These are phyloP conservation scores for Silurus aristotelis DNA, from an alignment of 2,797 vertebrate species.

Conservation along the genomic window DNA sequence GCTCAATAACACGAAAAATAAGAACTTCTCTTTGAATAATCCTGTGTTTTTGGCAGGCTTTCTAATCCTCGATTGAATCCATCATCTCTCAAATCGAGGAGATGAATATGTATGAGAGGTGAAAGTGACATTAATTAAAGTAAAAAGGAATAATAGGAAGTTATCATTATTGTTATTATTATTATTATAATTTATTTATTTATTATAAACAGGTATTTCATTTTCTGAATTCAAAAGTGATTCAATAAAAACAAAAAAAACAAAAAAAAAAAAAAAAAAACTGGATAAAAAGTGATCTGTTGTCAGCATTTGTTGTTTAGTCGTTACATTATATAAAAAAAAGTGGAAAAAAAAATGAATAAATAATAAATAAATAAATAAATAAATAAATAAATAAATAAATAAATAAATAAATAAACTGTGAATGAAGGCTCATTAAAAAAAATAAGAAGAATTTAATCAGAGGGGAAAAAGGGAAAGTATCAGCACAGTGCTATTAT, in stretches of 20 bases:
- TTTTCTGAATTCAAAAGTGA: background rate
- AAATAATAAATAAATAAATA: background rate
- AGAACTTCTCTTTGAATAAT: background rate
- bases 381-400: too few species aligned
- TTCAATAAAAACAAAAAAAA: background rate
- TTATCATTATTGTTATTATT: background rate
- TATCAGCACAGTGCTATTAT: too few species aligned
- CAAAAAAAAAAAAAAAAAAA: background rate
- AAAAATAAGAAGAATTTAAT: background rate
- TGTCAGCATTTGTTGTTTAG: background rate
- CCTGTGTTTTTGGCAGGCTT: background rate
- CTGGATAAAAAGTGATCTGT: too few species aligned
- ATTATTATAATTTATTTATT: background rate
- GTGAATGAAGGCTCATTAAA: background rate
- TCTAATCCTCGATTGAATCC: slow-evolving; percentile 3
- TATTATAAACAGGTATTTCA: background rate
- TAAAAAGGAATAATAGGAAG: background rate
- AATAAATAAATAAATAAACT: background rate
- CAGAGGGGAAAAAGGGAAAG: too few species aligned
- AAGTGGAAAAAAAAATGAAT: background rate
- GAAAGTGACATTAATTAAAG: background rate
- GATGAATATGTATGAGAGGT: background rate
- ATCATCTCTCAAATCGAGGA: background rate
- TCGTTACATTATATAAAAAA: background rate
- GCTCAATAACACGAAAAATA: background rate